Evolutionary conservation across 2,113 vertebrate genomes (phyloP).

Genomic region (Apteryx owenii): DNA sequence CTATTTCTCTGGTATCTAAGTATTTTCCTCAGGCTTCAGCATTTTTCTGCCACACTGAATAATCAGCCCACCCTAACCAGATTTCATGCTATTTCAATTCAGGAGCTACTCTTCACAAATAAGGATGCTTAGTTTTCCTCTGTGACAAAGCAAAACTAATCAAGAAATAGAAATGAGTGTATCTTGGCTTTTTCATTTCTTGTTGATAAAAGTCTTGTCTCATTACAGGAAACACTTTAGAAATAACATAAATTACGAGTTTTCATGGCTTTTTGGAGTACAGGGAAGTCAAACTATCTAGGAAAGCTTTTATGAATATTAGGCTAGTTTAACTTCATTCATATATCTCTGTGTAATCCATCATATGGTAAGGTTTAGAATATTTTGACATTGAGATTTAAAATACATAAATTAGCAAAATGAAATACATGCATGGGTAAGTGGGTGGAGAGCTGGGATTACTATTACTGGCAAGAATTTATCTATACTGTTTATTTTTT

Average conservation of each 20-base stretch:
- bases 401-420: background rate
- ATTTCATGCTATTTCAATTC: background rate
- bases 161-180: background rate
- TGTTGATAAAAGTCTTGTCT: background rate
- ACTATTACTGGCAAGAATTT: background rate
- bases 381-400: background rate
- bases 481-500: background rate
- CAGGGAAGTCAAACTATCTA: background rate
- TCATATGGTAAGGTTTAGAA: background rate
- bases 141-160: background rate
- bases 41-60: background rate
- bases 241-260: background rate
- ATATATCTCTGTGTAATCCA: background rate
- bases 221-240: background rate
- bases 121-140: background rate
- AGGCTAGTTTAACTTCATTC: background rate
- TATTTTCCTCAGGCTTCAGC: background rate
- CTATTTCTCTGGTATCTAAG: background rate
- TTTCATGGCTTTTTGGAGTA: background rate
- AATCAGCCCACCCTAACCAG: background rate
- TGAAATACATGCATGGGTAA: background rate
- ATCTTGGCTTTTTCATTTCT: background rate
- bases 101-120: background rate
- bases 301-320: background rate
- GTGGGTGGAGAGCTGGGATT: slow-evolving; percentile 1